Conservation (phyloP, 2,113 vertebrate species). For the Actenoides hombroni region DNA sequence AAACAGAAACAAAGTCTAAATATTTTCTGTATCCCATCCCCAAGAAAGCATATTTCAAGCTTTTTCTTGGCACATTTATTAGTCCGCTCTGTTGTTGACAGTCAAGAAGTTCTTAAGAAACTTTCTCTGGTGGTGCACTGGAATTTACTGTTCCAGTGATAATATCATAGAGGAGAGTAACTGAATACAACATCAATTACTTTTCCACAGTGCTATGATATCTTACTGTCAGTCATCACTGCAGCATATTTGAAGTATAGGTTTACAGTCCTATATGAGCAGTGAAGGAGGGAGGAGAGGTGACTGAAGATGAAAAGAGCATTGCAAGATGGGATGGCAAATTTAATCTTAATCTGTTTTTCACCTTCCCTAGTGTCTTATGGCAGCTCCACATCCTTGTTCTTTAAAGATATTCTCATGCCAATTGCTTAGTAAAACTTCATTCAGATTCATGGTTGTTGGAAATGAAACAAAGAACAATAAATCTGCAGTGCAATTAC, state of each 20-base stretch:
- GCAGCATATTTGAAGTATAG: not conserved
- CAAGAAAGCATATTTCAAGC: not conserved
- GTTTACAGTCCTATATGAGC: not conserved
- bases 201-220: not conserved
- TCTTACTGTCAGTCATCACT: not conserved
- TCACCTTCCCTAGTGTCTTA: not conserved
- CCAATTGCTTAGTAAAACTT: not conserved
- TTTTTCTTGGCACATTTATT: not conserved
- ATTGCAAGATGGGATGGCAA: not conserved
- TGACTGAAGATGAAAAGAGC: not conserved
- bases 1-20: not conserved
- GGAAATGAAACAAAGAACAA: not conserved
- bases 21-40: not conserved
- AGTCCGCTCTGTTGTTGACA: not conserved
- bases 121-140: not conserved
- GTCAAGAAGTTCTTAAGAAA: not conserved
- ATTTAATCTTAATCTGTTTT: not conserved
- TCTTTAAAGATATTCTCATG: not conserved
- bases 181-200: constrained; percentile 17
- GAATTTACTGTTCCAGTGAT: constrained; percentile 2
- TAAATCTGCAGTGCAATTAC: not conserved
- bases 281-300: not conserved
- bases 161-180: not conserved
- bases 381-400: not conserved
- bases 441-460: not conserved